These are phyloP conservation scores for Hippolais icterina DNA, from an alignment of 2,113 vertebrate species.

Conservation along the genomic window DNA sequence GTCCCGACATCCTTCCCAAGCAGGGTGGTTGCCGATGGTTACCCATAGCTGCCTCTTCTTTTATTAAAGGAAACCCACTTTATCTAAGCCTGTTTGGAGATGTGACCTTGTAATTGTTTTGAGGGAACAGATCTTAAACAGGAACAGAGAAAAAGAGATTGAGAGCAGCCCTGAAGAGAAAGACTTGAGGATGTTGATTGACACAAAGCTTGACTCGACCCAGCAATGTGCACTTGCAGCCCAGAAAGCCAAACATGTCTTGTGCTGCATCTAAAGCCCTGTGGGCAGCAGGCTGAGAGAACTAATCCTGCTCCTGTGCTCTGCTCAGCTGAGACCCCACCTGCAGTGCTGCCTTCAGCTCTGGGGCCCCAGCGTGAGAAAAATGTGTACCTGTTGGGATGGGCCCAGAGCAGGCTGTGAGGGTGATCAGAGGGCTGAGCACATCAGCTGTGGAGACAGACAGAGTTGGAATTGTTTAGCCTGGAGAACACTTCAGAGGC, in stretches of 20 bases:
- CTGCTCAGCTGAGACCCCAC: background rate
- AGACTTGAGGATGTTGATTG: background rate
- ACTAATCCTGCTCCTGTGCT: background rate
- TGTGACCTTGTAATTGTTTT: background rate
- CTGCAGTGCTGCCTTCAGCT: background rate
- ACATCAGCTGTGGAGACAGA: background rate
- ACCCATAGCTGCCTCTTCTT: background rate
- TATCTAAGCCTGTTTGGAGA: background rate
- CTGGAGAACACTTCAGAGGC: background rate
- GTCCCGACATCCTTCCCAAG: background rate
- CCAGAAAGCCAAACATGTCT: background rate
- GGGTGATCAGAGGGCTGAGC: background rate
- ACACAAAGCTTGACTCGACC: background rate
- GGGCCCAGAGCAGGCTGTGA: background rate
- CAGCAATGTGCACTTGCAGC: background rate
- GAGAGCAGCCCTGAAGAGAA: background rate
- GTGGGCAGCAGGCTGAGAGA: background rate
- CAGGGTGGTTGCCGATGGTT: background rate
- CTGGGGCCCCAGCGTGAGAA: fast-evolving
- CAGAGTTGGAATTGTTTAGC: background rate
- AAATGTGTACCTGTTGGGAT: background rate
- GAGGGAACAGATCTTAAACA: background rate
- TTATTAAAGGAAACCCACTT: background rate
- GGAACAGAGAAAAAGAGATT: background rate
- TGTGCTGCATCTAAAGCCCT: background rate